A percentile compares a stretch with the other conserved stretches of the same genome.
Conservation (phyloP, 2,888 invertebrate genomes). For the Pomacea canaliculata region DNA sequence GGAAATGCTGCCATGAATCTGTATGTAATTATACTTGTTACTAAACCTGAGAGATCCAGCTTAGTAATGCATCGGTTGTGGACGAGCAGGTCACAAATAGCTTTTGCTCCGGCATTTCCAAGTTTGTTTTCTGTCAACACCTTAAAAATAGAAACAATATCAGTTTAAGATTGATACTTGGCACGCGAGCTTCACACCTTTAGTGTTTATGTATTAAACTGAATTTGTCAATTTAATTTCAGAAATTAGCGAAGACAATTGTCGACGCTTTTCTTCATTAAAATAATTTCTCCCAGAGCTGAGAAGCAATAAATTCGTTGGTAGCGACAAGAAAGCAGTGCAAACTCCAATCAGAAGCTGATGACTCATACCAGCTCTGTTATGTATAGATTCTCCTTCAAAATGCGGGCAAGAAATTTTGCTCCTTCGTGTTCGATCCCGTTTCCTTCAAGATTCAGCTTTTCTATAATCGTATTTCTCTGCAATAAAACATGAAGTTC, state of each 20-base stretch:
- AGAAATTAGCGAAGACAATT: too few relatives aligned
- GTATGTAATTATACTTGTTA: too few relatives aligned
- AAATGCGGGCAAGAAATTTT: constrained; percentile 46
- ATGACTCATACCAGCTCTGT: constrained; percentile 51
- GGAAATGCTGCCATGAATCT: too few relatives aligned
- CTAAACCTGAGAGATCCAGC: constrained; percentile 48
- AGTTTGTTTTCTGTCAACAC: constrained; percentile 53
- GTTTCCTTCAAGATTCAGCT: constrained; percentile 54
- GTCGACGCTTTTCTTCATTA: too few relatives aligned
- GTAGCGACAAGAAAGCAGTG: too few relatives aligned
- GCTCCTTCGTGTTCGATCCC: constrained; percentile 49
- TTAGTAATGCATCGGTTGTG: constrained; percentile 52
- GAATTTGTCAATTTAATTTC: too few relatives aligned
- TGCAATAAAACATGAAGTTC: constrained; percentile 28
- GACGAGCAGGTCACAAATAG: constrained; percentile 48
- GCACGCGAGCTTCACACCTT: too few relatives aligned
- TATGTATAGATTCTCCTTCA: constrained; percentile 54
- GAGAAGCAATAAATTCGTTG: too few relatives aligned
- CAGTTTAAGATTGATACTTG: neutral
- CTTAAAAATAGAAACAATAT: constrained; percentile 32
- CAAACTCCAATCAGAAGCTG: too few relatives aligned
- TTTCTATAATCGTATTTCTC: constrained; percentile 55
- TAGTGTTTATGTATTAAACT: too few relatives aligned
- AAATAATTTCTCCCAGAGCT: too few relatives aligned
- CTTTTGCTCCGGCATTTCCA: constrained; percentile 48